Evolutionary conservation across 2,113 vertebrate genomes (phyloP), one percentile per base, ranked within the genome.

Genomic region (Cavia porcellus): DNA sequence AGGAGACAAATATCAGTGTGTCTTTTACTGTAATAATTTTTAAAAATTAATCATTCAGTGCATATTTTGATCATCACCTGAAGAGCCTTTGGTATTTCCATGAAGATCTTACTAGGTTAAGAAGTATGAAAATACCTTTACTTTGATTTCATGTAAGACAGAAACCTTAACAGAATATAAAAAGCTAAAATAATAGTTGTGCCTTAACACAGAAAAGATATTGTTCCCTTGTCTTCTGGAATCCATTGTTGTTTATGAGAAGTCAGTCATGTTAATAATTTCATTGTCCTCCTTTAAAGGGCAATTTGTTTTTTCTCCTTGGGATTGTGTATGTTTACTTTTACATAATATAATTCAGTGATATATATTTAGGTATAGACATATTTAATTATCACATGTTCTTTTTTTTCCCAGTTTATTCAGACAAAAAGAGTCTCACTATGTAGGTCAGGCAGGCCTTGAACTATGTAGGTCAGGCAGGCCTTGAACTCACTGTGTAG

Each of bases 141-240:
- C 90, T 92, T 87, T 96, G 50, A 32, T 92, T 45, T 86, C 17
- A 77, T 89, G 92, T 91, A 83, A 92, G 72, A 96, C 75, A 57
- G 50, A 77, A 47, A 47, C 11, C 42, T 59, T 79, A 81, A 32
- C 32, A 88, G 25, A 15, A 50, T 72, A 66, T 64, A 55, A 70
- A 92, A 96, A 52, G 61, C 25, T 95, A 25, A 92, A 82, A 66
- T 84, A 79, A 57, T 20, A 35, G 24, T 74, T 90, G 1, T 47
- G 55, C 57, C 3, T 62, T 62, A 75, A 50, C 20, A 61, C 45
- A 70, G 84, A 70, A 35, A 89, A 82, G 15, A 38, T 72, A 81
- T 72, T 75, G 83, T 86, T 87, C 79, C 83, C 59, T 47, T 92
- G 70, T 94, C 68, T 95, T 89, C 93, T 89, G 93, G 22, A 86